phyloP scores from a whole-genome alignment of 2,888 invertebrate species.

The Imbricaverruca yamaguchii region DNA sequence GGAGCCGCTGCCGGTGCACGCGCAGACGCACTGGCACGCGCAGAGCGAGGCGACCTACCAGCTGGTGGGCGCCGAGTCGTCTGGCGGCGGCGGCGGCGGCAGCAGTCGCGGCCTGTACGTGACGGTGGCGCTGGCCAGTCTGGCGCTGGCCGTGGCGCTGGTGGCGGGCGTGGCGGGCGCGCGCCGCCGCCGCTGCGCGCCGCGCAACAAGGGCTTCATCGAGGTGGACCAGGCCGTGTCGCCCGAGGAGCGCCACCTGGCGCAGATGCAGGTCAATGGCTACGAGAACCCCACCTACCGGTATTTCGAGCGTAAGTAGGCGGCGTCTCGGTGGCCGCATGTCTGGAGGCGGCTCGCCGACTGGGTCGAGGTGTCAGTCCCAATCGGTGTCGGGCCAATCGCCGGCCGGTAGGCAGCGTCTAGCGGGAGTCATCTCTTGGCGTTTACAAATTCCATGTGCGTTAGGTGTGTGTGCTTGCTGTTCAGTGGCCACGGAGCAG shows the following conservation, averaged over 20 bases:
- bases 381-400: too few species aligned
- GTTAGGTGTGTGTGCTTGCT: too few species aligned
- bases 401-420: too few species aligned
- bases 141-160: constrained; percentile 71
- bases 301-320: constrained; percentile 74
- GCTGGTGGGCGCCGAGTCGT: constrained; percentile 50
- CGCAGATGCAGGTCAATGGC: constrained; percentile 99
- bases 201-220: constrained; percentile 68
- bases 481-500: too few species aligned
- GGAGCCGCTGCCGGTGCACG: constrained; percentile 78
- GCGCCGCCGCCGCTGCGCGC: constrained; percentile 71
- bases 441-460: too few species aligned
- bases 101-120: constrained; percentile 64
- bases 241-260: constrained; percentile 95
- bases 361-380: too few species aligned
- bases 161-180: constrained; percentile 61
- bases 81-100: not conserved
- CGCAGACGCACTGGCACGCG: not conserved
- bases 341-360: too few species aligned
- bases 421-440: too few species aligned
- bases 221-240: constrained; percentile 92
- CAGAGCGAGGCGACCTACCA: not conserved
- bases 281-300: constrained; percentile 99
- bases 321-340: not conserved
- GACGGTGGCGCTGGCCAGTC: constrained; percentile 82